Percentiles rank a stretch among this genome's conserved stretches.
phyloP scores from a whole-genome alignment of 2,113 vertebrate genomes.

The Trachemys scripta region DNA sequence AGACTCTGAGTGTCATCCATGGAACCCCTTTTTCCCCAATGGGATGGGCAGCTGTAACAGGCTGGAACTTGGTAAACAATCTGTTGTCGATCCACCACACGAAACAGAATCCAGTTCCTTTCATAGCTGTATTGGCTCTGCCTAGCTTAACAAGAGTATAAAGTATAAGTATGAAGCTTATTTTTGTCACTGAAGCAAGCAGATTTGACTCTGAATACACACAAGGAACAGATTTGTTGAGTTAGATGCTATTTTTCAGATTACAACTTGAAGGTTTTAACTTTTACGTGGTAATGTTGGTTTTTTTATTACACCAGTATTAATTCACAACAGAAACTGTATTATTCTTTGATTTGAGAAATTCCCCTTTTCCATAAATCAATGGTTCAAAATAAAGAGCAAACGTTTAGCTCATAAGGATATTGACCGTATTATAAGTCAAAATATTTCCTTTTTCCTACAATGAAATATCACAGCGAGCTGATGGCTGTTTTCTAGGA shows the following conservation, averaged over 20 bases:
- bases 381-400: background rate
- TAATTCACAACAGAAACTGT: background rate
- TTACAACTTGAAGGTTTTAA: conserved; percentile 17
- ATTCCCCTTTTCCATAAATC: background rate
- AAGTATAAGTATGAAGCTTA: conserved; percentile 18
- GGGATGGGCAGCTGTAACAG: conserved; percentile 21
- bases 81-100: conserved; percentile 27
- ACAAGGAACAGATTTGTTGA: conserved; percentile 16
- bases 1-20: background rate
- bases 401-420: background rate
- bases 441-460: background rate
- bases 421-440: background rate
- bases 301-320: background rate
- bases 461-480: background rate
- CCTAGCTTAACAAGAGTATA: background rate
- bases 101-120: conserved; percentile 28
- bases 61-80: conserved; percentile 30
- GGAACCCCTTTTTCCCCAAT: conserved; percentile 3
- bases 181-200: conserved; percentile 21
- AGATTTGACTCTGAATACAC: conserved; percentile 21
- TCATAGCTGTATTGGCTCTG: conserved; percentile 11
- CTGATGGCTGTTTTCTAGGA: background rate
- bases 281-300: conserved; percentile 9
- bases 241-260: background rate
- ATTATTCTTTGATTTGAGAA: background rate